Evolutionary conservation across 2,888 invertebrate species (phyloP).

Genomic region (Yponomeuta evonymella): DNA sequence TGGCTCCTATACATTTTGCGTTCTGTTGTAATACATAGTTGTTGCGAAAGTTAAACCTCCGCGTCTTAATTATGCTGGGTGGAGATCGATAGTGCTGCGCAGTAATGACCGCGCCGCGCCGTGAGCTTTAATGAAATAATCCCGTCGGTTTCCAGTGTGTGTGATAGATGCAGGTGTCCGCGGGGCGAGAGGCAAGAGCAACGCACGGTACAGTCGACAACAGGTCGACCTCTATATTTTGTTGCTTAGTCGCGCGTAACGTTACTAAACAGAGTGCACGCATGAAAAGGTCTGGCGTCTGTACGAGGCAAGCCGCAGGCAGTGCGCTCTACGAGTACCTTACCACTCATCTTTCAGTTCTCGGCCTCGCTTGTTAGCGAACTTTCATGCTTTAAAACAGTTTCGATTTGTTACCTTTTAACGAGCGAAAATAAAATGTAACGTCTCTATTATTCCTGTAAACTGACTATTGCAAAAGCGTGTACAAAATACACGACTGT

Average conservation of each 20-base stretch:
- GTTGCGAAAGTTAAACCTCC: conserved; percentile 11
- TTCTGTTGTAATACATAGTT: neutral
- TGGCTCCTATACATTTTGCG: neutral
- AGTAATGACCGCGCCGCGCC: conserved; percentile 49
- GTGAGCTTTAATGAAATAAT: conserved; percentile 56
- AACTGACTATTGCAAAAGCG: neutral
- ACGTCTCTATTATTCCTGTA: conserved; percentile 4
- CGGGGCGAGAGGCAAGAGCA: no score
- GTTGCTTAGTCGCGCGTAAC: neutral
- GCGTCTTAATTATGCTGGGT: conserved; percentile 17
- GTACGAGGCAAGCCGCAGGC: conserved; percentile 28
- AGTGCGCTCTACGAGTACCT: conserved; percentile 26
- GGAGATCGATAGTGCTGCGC: conserved; percentile 51
- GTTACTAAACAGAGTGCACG: no score
- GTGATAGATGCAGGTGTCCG: conserved; percentile 11
- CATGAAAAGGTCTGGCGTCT: neutral
- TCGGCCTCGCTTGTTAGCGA: conserved; percentile 31
- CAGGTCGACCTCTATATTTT: neutral
- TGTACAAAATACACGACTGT: neutral
- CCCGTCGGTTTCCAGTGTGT: conserved; percentile 25
- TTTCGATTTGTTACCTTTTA: conserved; percentile 26
- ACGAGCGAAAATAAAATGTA: conserved; percentile 25
- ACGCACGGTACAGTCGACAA: no score
- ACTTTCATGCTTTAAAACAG: conserved; percentile 15
- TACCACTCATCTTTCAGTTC: conserved; percentile 39